phyloP scores from a whole-genome alignment of 2,797 vertebrate genomes.

The Falco biarmicus region DNA sequence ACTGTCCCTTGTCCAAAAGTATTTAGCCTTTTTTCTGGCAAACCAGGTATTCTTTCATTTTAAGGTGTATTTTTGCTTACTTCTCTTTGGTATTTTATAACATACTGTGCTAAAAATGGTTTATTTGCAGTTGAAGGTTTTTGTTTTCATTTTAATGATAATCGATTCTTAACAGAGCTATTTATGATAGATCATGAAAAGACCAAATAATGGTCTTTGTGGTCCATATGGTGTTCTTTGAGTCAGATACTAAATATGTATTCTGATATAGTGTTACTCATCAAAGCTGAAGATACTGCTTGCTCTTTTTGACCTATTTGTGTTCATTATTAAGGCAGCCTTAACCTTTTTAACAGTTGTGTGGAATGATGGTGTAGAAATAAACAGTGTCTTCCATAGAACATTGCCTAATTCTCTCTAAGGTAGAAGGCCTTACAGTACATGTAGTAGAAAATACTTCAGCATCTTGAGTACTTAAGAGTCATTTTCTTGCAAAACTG shows the following conservation, averaged over 20 bases:
- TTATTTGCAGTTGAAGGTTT: background rate
- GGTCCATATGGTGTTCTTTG: background rate
- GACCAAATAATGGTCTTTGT: background rate
- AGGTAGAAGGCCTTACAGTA: background rate
- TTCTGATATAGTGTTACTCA: background rate
- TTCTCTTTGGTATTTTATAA: background rate
- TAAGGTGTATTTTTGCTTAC: background rate
- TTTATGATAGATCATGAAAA: background rate
- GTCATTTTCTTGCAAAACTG: background rate
- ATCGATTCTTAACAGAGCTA: background rate
- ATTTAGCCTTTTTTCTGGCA: slow-evolving; percentile 80
- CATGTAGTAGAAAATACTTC: background rate
- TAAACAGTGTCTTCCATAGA: background rate
- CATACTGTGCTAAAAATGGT: background rate
- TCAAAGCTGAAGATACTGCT: background rate
- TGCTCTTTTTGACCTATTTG: background rate
- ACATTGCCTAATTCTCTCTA: background rate
- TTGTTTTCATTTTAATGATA: background rate
- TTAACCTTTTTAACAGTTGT: background rate
- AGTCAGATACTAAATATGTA: background rate
- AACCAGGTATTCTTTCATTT: slow-evolving; percentile 79
- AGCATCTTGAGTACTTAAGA: background rate
- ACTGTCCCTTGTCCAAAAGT: slow-evolving; percentile 87
- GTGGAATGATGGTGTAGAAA: background rate
- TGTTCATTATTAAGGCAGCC: background rate